Conservation (phyloP, 2,113 vertebrate genomes). For the Gymnocephalus cernua region DNA sequence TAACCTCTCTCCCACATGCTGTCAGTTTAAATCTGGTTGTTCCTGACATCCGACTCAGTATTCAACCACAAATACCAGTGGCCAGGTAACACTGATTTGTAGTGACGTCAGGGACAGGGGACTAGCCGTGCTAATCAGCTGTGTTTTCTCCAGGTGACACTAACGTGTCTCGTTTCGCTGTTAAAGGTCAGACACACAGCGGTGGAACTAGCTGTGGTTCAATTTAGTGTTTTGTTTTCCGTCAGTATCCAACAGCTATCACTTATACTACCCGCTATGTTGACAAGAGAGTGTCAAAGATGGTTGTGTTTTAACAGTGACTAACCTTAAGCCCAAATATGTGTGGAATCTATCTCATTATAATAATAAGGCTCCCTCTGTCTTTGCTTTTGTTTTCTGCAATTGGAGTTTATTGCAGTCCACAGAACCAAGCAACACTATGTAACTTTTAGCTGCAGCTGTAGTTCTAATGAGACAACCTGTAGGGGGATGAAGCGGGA, state of each 20-base stretch:
- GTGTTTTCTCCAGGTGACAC: slow-evolving; percentile 71
- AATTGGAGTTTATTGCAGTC: not conserved
- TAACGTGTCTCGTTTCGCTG: slow-evolving; percentile 61
- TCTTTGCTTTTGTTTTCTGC: not conserved
- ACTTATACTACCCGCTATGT: not conserved
- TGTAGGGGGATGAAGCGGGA: no score
- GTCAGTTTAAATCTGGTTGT: slow-evolving; percentile 62
- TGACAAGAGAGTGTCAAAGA: not conserved
- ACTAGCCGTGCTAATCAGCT: slow-evolving; percentile 64
- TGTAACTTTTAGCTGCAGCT: no score
- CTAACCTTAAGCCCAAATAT: slow-evolving; percentile 3
- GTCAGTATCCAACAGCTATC: slow-evolving; percentile 14
- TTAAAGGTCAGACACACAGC: slow-evolving; percentile 78
- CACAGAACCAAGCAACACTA: not conserved
- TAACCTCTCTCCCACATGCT: slow-evolving; percentile 48
- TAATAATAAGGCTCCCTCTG: not conserved
- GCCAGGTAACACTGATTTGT: slow-evolving; percentile 73
- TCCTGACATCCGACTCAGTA: slow-evolving; percentile 40
- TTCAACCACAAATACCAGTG: slow-evolving; percentile 69
- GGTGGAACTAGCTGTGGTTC: slow-evolving; percentile 67
- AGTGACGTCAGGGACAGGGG: slow-evolving; percentile 57
- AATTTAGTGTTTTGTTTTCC: slow-evolving; percentile 69
- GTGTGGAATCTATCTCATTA: slow-evolving; percentile 1
- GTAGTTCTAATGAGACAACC: no score
- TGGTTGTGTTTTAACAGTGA: slow-evolving; percentile 5